These are phyloP conservation scores for Coenobita brevimanus DNA, from an alignment of 1,140 invertebrate species.

Conservation along the genomic window DNA sequence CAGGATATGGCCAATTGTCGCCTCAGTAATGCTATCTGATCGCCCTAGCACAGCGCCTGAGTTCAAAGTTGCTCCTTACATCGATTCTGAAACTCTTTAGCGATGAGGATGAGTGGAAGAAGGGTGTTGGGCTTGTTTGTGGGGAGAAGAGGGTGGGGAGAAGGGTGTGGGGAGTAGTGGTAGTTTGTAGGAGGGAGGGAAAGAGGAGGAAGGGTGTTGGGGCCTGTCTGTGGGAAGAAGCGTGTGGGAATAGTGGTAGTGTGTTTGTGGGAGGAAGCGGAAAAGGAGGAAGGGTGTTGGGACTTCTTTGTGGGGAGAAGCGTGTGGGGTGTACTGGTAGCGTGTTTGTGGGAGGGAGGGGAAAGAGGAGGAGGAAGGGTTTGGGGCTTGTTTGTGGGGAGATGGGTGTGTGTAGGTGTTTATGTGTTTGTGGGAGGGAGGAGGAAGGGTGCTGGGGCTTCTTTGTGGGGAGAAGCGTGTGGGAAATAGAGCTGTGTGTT, in stretches of 20 bases:
- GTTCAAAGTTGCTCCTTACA: conserved; percentile 43
- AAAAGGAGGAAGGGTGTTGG: neutral
- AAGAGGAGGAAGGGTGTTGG: neutral
- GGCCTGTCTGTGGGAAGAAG: neutral
- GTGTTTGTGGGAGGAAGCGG: neutral
- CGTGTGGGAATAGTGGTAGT: neutral
- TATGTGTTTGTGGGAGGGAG: neutral
- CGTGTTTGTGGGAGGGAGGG: neutral
- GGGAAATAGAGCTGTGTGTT: neutral
- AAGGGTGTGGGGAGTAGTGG: neutral
- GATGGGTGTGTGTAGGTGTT: neutral
- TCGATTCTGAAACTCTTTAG: conserved; percentile 47
- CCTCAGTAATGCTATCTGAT: conserved; percentile 59
- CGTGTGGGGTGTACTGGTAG: too few species aligned
- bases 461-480: too few species aligned
- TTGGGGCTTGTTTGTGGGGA: neutral
- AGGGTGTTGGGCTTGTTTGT: neutral
- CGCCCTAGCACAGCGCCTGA: conserved; percentile 5
- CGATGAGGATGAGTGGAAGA: neutral
- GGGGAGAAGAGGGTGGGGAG: neutral
- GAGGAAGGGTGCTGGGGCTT: too few species aligned
- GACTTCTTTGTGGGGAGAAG: too few species aligned
- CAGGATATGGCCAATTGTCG: conserved; percentile 57
- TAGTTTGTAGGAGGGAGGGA: neutral
- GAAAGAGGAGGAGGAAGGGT: neutral